Evolutionary conservation across 2,888 invertebrate species (phyloP).

Genomic region (Cheilosia impressa): DNA sequence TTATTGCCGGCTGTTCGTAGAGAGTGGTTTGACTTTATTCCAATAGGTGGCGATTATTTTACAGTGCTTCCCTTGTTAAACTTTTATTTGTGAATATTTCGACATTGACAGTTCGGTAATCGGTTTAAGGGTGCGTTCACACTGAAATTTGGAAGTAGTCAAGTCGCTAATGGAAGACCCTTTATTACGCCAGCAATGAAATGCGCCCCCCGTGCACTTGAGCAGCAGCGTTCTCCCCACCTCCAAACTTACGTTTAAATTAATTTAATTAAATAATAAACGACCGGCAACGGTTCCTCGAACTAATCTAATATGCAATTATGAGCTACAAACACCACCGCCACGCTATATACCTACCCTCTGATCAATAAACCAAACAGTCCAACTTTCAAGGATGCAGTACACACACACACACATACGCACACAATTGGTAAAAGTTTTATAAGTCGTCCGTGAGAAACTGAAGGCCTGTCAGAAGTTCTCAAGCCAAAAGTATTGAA

Average conservation of each 20-base stretch:
- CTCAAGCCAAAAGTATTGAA: slow-evolving; percentile 25
- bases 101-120: too few species aligned
- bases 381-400: slow-evolving; percentile 67
- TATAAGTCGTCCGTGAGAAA: slow-evolving; percentile 47
- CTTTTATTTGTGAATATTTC: too few species aligned
- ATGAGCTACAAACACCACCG: slow-evolving; percentile 8
- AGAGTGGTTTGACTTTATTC: too few species aligned
- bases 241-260: background rate
- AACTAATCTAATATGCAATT: slow-evolving; percentile 51
- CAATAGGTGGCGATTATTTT: too few species aligned
- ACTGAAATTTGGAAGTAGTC: too few species aligned
- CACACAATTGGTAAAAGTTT: slow-evolving; percentile 45
- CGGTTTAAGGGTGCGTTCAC: too few species aligned
- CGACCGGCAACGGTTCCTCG: background rate
- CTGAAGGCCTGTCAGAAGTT: slow-evolving; percentile 31
- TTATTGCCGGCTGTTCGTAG: too few species aligned
- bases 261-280: slow-evolving; percentile 5
- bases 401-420: slow-evolving; percentile 21
- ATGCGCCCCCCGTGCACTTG: background rate
- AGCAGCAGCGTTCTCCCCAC: background rate
- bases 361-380: slow-evolving; percentile 64
- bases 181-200: too few species aligned
- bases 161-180: too few species aligned
- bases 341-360: background rate
- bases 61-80: too few species aligned